These are phyloP conservation scores for Megaceryle alcyon DNA, from an alignment of 2,797 vertebrate genomes.

Conservation along the genomic window DNA sequence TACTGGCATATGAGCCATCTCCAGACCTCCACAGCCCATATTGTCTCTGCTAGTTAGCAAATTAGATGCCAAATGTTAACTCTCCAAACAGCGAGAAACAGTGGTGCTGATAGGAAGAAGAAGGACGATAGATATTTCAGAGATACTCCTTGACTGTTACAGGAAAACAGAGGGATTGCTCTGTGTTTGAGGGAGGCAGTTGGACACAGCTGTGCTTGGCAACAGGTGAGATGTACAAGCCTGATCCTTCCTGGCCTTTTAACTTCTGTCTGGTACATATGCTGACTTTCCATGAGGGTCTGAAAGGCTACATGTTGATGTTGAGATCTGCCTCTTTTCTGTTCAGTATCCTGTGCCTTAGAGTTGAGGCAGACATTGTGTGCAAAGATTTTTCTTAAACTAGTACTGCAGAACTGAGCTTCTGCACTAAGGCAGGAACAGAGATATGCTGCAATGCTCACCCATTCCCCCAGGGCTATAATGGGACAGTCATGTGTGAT, in stretches of 20 bases:
- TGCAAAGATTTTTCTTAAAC: background rate
- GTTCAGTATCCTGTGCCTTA: background rate
- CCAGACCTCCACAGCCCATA: background rate
- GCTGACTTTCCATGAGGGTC: background rate
- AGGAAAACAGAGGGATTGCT: background rate
- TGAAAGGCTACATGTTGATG: background rate
- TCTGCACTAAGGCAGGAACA: background rate
- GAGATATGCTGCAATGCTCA: background rate
- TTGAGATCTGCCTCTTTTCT: background rate
- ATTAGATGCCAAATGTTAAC: background rate
- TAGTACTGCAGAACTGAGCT: background rate
- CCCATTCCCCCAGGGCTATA: background rate
- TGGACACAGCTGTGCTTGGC: background rate
- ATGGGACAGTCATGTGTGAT: background rate
- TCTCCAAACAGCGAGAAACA: background rate
- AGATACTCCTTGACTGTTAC: background rate
- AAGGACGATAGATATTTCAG: background rate
- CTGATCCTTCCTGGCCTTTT: background rate
- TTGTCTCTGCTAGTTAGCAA: background rate
- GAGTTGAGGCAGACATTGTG: background rate
- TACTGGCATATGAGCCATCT: background rate
- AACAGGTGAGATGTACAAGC: background rate
- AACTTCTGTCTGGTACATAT: background rate
- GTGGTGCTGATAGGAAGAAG: background rate
- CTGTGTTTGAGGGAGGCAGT: background rate